Evolutionary conservation across 2,113 vertebrate species (phyloP).

Genomic region (Gymnogyps californianus): DNA sequence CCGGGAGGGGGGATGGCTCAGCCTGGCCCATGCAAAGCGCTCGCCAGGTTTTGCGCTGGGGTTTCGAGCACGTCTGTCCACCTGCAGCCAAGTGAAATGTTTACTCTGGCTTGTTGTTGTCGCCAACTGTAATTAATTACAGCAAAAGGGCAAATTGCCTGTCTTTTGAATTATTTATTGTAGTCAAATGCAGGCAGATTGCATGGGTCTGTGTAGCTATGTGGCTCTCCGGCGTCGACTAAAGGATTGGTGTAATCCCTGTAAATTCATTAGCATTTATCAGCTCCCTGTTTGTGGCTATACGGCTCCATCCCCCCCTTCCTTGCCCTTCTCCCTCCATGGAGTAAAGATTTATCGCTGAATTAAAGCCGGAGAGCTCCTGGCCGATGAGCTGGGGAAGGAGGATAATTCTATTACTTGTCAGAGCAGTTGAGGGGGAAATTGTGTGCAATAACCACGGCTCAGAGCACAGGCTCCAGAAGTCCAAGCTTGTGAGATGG

Average conservation of each 20-base stretch:
- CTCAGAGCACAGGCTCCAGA: not conserved
- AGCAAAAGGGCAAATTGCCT: not conserved
- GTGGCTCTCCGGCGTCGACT: not conserved
- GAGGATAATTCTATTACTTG: constrained; percentile 43
- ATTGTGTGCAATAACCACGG: not conserved
- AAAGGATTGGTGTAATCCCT: constrained; percentile 5
- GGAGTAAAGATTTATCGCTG: constrained; percentile 6
- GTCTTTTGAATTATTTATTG: not conserved
- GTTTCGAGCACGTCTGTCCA: rapidly evolving
- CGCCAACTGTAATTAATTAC: not conserved
- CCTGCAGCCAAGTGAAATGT: not conserved
- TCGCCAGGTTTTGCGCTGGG: rapidly evolving
- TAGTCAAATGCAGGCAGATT: not conserved
- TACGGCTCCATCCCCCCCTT: not conserved
- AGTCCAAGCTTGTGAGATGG: not conserved
- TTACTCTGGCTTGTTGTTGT: not conserved
- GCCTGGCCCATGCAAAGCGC: rapidly evolving
- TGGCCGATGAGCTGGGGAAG: not conserved
- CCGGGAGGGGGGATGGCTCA: not conserved
- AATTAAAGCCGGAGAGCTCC: not conserved
- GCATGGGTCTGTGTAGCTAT: not conserved
- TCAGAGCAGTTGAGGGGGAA: not conserved
- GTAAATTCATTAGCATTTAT: constrained; percentile 49
- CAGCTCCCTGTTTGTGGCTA: not conserved
- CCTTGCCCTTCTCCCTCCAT: not conserved